phyloP scores from a whole-genome alignment of 2,113 vertebrate genomes.

The Climacteris rufus region DNA sequence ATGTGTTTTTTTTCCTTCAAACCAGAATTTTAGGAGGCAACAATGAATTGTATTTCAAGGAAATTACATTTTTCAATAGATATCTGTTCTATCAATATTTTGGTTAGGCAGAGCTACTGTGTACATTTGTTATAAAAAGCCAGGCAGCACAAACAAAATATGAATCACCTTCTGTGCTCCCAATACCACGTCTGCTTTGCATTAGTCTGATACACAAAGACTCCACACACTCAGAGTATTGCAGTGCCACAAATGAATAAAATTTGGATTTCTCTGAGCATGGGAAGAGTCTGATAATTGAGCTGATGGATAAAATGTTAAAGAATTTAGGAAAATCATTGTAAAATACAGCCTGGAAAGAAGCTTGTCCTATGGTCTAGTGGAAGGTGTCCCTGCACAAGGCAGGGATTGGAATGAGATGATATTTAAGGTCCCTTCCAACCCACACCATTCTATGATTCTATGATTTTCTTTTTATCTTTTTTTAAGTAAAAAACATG shows the following conservation, averaged over 20 bases:
- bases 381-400: not conserved
- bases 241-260: not conserved
- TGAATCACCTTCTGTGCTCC: not conserved
- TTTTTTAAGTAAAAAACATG: not conserved
- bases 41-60: not conserved
- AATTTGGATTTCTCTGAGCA: not conserved
- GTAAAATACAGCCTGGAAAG: not conserved
- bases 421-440: not conserved
- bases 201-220: not conserved
- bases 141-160: not conserved
- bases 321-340: not conserved
- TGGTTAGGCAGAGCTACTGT: not conserved
- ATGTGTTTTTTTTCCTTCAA: not conserved
- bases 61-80: not conserved
- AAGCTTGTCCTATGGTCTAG: not conserved
- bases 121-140: not conserved
- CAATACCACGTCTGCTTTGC: not conserved
- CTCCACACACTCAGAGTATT: not conserved
- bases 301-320: not conserved
- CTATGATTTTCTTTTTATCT: not conserved
- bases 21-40: not conserved
- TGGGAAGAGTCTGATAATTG: not conserved
- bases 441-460: not conserved
- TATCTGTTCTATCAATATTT: not conserved
- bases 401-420: not conserved